A percentile compares a stretch with the other conserved stretches of the same genome.
Conservation (phyloP, 2,113 vertebrate genomes). For the Anas platyrhynchos region DNA sequence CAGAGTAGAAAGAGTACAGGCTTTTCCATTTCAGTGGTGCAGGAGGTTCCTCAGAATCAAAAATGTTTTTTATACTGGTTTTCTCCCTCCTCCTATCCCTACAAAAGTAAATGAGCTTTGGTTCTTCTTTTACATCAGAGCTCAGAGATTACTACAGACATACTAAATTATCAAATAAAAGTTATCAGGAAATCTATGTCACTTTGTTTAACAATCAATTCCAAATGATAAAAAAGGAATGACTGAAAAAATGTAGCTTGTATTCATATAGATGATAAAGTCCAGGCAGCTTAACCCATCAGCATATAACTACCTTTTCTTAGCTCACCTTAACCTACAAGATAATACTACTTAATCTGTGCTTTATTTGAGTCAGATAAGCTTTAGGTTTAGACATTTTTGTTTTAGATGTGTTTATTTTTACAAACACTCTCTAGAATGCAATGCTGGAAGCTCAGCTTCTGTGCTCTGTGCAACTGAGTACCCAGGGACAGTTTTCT, state of each 20-base stretch:
- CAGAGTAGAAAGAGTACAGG: background rate
- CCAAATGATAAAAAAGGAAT: background rate
- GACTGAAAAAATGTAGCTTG: background rate
- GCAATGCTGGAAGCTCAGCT: background rate
- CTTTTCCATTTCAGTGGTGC: background rate
- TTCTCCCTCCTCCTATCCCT: fast-evolving
- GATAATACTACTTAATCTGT: background rate
- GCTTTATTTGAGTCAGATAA: background rate
- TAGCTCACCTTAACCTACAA: background rate
- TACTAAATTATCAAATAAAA: background rate
- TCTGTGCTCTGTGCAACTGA: background rate
- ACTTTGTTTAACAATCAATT: background rate
- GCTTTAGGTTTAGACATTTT: background rate
- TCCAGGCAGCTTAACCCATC: background rate
- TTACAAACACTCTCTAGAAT: background rate
- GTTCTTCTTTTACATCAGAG: background rate
- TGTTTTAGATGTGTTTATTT: background rate
- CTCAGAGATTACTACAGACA: background rate
- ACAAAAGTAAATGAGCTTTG: background rate
- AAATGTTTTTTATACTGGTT: background rate
- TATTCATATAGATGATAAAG: background rate
- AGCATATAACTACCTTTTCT: background rate
- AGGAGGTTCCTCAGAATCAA: background rate
- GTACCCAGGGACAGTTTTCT: background rate
- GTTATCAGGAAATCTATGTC: background rate